Percentiles rank a stretch among this genome's conserved stretches.
Conservation (phyloP, 2,113 vertebrate genomes). For the Lamprotornis superbus region DNA sequence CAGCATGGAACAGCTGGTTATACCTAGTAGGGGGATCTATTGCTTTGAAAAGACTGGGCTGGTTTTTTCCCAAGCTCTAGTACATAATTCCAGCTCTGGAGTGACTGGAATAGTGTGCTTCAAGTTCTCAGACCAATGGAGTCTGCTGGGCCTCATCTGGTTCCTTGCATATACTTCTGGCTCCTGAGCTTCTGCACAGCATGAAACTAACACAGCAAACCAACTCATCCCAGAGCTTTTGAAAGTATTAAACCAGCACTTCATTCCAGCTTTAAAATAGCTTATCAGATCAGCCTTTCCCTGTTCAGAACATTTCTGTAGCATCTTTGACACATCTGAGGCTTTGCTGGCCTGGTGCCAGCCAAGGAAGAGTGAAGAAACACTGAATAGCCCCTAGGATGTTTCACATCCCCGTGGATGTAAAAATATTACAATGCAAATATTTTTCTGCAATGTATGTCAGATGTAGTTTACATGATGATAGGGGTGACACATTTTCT, state of each 20-base stretch:
- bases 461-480: not conserved
- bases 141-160: not conserved
- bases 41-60: not conserved
- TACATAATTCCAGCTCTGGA: accelerated
- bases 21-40: not conserved
- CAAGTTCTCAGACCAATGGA: not conserved
- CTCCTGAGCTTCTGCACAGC: not conserved
- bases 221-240: not conserved
- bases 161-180: not conserved
- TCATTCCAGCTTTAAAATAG: not conserved
- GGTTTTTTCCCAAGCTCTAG: not conserved
- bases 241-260: not conserved
- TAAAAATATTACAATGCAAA: not conserved
- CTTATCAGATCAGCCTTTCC: not conserved
- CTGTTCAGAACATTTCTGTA: not conserved
- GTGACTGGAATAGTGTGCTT: accelerated
- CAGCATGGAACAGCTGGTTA: not conserved
- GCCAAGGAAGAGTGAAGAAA: not conserved
- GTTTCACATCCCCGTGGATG: not conserved
- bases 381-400: not conserved
- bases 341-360: not conserved
- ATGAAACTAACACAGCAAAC: not conserved
- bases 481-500: not conserved
- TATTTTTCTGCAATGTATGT: not conserved
- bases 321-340: not conserved